These are phyloP conservation scores for Chymomyza fuscimana DNA, from an alignment of 2,888 invertebrate species.

Conservation along the genomic window DNA sequence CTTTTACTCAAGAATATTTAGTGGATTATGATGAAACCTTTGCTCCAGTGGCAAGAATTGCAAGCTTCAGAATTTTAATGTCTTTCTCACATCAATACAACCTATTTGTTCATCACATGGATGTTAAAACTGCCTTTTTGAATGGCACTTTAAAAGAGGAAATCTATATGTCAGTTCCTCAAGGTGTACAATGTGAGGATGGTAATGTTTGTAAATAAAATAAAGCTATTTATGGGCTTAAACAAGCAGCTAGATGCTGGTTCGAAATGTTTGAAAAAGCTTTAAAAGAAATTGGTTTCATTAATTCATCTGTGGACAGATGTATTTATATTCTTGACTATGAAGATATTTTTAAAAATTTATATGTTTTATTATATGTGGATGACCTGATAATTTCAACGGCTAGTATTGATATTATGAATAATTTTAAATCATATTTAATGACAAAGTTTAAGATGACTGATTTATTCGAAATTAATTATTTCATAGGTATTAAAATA, in stretches of 20 bases:
- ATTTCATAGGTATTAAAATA: slow-evolving; percentile 37
- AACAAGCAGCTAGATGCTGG: too few relatives aligned
- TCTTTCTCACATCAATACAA: slow-evolving; percentile 33
- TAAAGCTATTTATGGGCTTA: slow-evolving; percentile 53
- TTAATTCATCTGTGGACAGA: slow-evolving; percentile 25
- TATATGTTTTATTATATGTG: slow-evolving; percentile 50
- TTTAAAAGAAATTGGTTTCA: slow-evolving; percentile 41
- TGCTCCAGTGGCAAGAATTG: slow-evolving; percentile 43
- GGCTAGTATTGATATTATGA: slow-evolving; percentile 36
- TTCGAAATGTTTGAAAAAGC: slow-evolving; percentile 35
- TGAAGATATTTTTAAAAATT: slow-evolving; percentile 44
- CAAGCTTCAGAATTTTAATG: slow-evolving; percentile 37
- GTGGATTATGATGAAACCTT: too few relatives aligned
- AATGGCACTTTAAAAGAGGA: slow-evolving; percentile 41
- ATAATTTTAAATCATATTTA: slow-evolving; percentile 20
- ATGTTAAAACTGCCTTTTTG: slow-evolving; percentile 48
- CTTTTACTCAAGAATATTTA: slow-evolving; percentile 36
- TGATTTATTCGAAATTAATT: not conserved
- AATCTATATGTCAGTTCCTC: slow-evolving; percentile 40
- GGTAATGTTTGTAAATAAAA: slow-evolving; percentile 29
- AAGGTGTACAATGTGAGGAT: slow-evolving; percentile 25
- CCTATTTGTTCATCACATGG: slow-evolving; percentile 43
- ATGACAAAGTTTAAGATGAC: slow-evolving; percentile 1
- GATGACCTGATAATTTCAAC: slow-evolving; percentile 53
- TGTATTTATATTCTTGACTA: slow-evolving; percentile 45